Conservation (phyloP, 2,888 invertebrate species). For the Eupithecia exiguata region DNA sequence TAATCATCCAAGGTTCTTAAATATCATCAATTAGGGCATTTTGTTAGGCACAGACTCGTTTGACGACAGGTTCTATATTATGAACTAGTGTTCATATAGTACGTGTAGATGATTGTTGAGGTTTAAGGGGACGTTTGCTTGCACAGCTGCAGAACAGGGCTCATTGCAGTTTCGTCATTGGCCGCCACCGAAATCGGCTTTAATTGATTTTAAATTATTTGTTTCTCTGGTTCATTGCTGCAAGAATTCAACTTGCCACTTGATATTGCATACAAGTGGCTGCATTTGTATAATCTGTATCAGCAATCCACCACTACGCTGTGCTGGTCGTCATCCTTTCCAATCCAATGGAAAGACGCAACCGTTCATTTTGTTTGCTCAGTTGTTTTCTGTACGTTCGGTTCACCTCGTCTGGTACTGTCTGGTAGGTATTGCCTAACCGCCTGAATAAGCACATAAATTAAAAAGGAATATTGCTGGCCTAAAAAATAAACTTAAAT, state of each 20-base stretch:
- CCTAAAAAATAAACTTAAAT: background rate
- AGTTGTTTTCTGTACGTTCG: conserved; percentile 32
- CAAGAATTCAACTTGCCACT: background rate
- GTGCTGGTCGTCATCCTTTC: background rate
- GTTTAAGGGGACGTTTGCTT: background rate
- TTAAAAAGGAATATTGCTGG: background rate
- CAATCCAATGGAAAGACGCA: conserved; percentile 12
- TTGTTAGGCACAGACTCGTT: no score
- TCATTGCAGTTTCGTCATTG: background rate
- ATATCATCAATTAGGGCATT: no score
- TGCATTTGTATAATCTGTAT: no score
- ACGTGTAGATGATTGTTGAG: background rate
- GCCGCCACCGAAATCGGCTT: background rate
- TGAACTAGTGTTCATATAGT: background rate
- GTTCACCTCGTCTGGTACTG: conserved; percentile 30
- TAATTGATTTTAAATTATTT: background rate
- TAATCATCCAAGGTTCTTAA: no score
- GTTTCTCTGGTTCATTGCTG: background rate
- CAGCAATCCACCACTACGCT: background rate
- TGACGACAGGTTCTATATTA: background rate
- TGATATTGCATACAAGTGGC: no score
- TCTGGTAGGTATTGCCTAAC: conserved; percentile 20
- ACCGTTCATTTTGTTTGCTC: conserved; percentile 39
- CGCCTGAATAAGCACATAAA: conserved; percentile 13
- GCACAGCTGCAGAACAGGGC: background rate